phyloP scores from a whole-genome alignment of 1,140 invertebrate species.

The Drosophila funebris region DNA sequence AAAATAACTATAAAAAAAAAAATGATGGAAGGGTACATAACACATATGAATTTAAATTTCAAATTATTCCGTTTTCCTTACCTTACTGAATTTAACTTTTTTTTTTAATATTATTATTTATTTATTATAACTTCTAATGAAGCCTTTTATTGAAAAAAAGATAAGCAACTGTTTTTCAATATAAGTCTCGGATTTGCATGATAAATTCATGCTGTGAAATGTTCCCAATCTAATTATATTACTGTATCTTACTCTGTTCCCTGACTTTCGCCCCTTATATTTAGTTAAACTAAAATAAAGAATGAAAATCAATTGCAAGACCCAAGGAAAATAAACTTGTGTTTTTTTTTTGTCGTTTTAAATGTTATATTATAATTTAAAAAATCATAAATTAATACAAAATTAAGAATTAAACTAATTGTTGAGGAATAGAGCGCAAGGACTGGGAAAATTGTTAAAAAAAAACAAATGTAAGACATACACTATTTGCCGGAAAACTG shows the following conservation, averaged over 20 bases:
- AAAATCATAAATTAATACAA: constrained; percentile 80
- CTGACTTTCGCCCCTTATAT: neutral
- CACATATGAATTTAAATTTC: no score
- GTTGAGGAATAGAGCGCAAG: constrained; percentile 48
- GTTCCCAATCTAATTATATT: neutral
- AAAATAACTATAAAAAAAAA: no score
- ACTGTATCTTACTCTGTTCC: neutral
- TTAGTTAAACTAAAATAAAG: no score
- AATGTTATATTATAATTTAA: constrained; percentile 76
- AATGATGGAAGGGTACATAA: no score
- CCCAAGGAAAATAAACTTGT: neutral
- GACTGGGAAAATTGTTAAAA: constrained; percentile 55
- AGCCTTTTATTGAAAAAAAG: no score
- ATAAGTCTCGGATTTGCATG: no score
- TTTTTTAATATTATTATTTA: no score
- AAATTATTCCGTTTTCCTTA: no score
- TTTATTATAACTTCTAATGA: no score
- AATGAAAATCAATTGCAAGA: neutral
- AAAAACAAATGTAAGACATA: constrained; percentile 35
- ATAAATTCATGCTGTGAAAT: no score
- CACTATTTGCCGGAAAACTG: constrained; percentile 38
- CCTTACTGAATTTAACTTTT: no score
- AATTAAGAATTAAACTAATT: constrained; percentile 75
- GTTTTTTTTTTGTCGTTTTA: constrained; percentile 57
- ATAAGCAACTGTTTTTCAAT: no score